Conservation (phyloP, 2,113 vertebrate genomes). For the Onychostoma macrolepis region DNA sequence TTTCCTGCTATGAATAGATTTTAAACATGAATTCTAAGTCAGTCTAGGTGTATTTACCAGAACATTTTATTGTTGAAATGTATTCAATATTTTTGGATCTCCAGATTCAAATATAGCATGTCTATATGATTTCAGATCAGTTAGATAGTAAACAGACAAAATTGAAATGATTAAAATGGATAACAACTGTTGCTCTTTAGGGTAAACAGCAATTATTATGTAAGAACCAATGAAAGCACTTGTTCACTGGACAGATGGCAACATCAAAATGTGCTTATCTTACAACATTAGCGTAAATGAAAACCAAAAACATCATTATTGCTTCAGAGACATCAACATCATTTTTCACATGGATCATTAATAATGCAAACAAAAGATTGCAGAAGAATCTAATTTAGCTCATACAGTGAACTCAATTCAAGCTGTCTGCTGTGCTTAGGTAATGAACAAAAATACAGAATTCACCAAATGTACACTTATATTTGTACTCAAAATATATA, state of each 20-base stretch:
- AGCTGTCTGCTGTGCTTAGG: not conserved
- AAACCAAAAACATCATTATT: conserved; percentile 35
- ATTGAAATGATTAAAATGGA: not conserved
- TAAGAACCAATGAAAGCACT: not conserved
- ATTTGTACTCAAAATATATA: not conserved
- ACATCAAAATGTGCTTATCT: conserved; percentile 30
- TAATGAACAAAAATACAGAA: not conserved
- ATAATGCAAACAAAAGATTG: conserved; percentile 38
- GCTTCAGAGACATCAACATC: not conserved
- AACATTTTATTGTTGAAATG: not conserved
- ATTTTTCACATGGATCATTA: conserved; percentile 36
- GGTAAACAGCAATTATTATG: conserved; percentile 4
- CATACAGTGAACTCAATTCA: not conserved
- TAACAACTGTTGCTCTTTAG: conserved; percentile 12
- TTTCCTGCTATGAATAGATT: not conserved
- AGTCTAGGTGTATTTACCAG: not conserved
- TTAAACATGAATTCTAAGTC: not conserved
- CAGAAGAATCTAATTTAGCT: conserved; percentile 23
- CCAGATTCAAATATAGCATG: not conserved
- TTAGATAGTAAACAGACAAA: not conserved
- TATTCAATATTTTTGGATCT: not conserved
- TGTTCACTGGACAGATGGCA: conserved; percentile 12
- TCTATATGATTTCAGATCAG: not conserved
- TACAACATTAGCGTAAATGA: not conserved
- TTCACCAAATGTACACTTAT: not conserved